A percentile compares a stretch with the other conserved stretches of the same genome.
Conservation (phyloP, 2,888 invertebrate genomes). For the Andrena praecox region DNA sequence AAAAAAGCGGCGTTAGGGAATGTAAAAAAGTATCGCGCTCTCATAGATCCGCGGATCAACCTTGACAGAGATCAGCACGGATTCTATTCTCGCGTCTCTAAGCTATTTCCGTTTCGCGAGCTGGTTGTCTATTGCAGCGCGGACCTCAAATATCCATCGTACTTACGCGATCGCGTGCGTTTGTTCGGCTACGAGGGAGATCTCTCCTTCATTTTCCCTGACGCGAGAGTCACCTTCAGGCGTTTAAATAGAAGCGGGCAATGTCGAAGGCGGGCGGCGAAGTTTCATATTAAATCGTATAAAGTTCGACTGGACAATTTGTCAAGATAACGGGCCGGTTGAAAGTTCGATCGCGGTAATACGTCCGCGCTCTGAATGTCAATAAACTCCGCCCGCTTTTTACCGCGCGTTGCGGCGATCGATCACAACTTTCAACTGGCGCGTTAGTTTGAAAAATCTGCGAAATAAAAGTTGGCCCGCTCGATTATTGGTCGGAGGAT, state of each 20-base stretch:
- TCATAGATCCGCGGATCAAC: conserved; percentile 18
- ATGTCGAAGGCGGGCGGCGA: neutral
- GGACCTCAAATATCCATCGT: neutral
- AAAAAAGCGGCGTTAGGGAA: neutral
- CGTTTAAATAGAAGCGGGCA: neutral
- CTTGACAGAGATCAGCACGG: conserved; percentile 38
- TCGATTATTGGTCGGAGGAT: neutral
- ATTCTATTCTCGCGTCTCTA: conserved; percentile 26
- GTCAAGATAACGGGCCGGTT: neutral
- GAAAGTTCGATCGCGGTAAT: neutral
- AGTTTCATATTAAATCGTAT: neutral
- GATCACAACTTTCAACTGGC: neutral
- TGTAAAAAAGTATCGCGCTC: neutral
- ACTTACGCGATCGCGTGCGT: neutral
- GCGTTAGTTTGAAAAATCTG: no score
- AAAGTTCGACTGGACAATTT: neutral
- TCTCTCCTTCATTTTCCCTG: neutral
- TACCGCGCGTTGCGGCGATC: neutral
- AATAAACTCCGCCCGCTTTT: neutral
- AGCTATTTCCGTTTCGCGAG: conserved; percentile 23
- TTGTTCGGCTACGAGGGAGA: neutral
- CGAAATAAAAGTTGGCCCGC: no score
- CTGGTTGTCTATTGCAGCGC: conserved; percentile 1
- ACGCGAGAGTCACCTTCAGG: conserved; percentile 1
- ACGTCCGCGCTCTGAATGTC: neutral